Evolutionary conservation across 2,797 vertebrate species (phyloP), one percentile per base, ranked within the genome.

Genomic region (Micrastur ruficollis): DNA sequence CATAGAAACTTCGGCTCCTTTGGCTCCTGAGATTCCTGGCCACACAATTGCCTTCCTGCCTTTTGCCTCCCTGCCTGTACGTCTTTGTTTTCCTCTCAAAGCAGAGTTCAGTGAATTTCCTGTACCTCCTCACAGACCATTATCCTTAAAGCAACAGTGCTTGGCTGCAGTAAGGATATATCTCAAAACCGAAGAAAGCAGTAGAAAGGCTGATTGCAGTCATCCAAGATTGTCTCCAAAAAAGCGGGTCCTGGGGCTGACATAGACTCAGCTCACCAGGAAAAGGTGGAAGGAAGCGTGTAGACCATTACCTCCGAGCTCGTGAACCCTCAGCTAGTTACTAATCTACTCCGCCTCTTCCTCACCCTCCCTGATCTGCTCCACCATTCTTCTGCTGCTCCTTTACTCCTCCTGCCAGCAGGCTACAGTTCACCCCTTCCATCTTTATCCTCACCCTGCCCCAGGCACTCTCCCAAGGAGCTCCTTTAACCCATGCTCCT

Each of bases 81-180:
- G 25, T 93, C 97, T 97, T 97, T 98, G 97, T 98, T 97, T 96
- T 91, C 42, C 70, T 95, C 90, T 97, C 93, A 97, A 97, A 95
- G 91, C 63, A 1, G 78, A 94, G 70, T 89, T 90, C 67, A 75
- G 90, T 88, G 79, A 70, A 86, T 95, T 97, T 98, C 97, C 97
- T 97, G 97, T 92, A 61, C 87, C 58, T 91, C 87, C 81, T 94
- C 70, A 91, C 29, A 62, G 50, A 67, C 72, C 53, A 12, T 42
- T 86, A 53, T 56, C 53, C 92, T 97, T 97, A 97, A 97, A 96
- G 96, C 31, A 85, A 81, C 85, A 80, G 11, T 34, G 38, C 74
- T 81, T 29, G 31, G 14, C 36, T 67, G 53, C 63, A 46, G 26
- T 21, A 56, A 79, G 63, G 47, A 52, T 61, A 53, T 75, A 26